Base-by-base conservation (phyloP, 2,888 invertebrate species). In the Sympetrum striolatum region DNA sequence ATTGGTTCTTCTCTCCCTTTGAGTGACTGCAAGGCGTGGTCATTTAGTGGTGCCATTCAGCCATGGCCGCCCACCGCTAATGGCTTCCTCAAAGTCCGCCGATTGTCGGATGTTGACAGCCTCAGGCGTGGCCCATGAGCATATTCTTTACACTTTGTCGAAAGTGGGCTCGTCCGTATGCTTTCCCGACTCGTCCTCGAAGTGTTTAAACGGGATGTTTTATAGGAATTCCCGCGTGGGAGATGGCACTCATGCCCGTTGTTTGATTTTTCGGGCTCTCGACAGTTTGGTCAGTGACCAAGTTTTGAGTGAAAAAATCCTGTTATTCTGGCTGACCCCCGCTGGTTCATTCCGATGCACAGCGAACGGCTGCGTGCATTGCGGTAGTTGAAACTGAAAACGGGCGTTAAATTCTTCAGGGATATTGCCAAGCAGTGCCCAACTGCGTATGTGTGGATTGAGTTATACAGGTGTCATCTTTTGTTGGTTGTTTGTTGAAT, bases 21-120 rank as follows among this genome's bases (percentile, higher is more conserved):
- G 58, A 58, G 44, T 58, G 82, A 58, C 53, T 82, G 82, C 31
- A 37, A 64, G 86, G 86, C 60, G 86, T 86, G 86, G 86, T 58
- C 22, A 35, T 31, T 31, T 37, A 86, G 86, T 60, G 86, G 64
- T 86, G 86, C 60, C 60, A 60, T 86, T 25, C 86, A 37, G 64
- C 60, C 86, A 64, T 64, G 86, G 37, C 35, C 86, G 86, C 60
- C 60, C 86, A 60, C n/a, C 60, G 86, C 86, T 86, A 86, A 86
- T 86, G 86, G 58, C 37, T 60, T 60, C 86, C 86, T 86, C 64
- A 86, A 86, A 86, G 86, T 31, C 60, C 86, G 86, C 86, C 86
- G 86, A 86, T 86, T 86, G 86, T 64, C 64, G 86, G 86, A 64
- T 86, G 86, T 86, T 86, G 86, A 86, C 86, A 58, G 35, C 86